Percentiles rank a stretch among this genome's conserved stretches.
Evolutionary conservation across 2,888 invertebrate genomes (phyloP).

Genomic region (Thysanoteuthis rhombus): DNA sequence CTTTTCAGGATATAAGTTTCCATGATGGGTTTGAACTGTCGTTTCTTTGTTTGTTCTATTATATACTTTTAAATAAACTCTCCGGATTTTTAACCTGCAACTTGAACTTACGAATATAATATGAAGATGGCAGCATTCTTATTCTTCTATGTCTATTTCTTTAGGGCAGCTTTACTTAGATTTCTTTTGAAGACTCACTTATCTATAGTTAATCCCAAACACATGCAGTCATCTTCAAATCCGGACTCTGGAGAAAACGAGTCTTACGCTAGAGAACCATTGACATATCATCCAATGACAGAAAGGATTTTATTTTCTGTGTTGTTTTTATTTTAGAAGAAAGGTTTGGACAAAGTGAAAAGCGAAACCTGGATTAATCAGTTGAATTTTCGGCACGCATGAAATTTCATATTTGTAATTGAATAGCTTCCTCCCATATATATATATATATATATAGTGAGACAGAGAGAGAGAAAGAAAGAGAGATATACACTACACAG

Average conservation of each 20-base stretch:
- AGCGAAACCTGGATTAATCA: neutral
- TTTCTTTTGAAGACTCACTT: neutral
- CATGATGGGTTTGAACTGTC: neutral
- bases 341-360: neutral
- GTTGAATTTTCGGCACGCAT: neutral
- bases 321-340: neutral
- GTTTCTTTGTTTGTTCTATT: neutral
- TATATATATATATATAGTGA: neutral
- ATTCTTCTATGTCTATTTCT: neutral
- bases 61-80: neutral
- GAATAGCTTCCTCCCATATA: neutral
- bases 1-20: neutral
- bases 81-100: neutral
- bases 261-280: neutral
- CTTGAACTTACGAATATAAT: neutral
- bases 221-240: neutral
- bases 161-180: neutral
- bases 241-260: neutral
- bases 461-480: too few relatives aligned
- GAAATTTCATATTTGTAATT: neutral
- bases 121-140: neutral
- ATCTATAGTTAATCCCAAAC: neutral
- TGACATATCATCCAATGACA: neutral
- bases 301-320: neutral
- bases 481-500: too few relatives aligned